phyloP scores from a whole-genome alignment of 1,140 invertebrate species.

The Saccostrea cuccullata region DNA sequence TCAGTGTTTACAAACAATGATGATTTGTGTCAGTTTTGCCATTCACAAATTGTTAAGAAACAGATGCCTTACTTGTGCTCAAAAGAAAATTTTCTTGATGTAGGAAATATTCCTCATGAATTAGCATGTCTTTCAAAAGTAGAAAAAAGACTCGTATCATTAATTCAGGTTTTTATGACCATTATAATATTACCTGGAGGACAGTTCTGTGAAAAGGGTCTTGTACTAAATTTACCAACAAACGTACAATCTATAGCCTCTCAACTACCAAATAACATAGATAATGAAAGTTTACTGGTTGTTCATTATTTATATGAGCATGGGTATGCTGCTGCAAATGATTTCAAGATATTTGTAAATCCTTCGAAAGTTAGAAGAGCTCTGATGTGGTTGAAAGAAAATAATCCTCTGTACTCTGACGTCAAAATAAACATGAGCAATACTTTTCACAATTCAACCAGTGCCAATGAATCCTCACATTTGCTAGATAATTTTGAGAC shows the following conservation, averaged over 20 bases:
- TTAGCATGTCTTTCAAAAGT: background rate
- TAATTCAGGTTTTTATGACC: slow-evolving; percentile 39
- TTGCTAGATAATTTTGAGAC: background rate
- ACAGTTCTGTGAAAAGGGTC: slow-evolving; percentile 40
- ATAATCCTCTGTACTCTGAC: slow-evolving; percentile 50
- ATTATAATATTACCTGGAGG: slow-evolving; percentile 43
- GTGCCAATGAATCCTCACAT: background rate
- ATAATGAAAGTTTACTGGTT: background rate
- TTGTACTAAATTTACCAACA: slow-evolving; percentile 45
- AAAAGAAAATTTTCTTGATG: background rate
- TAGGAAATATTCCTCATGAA: slow-evolving; percentile 5
- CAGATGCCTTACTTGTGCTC: background rate
- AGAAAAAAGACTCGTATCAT: slow-evolving; percentile 38
- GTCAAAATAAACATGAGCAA: slow-evolving; percentile 12
- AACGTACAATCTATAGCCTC: slow-evolving; percentile 17
- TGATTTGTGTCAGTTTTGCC: no score
- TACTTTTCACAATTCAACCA: background rate
- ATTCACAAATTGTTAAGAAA: background rate
- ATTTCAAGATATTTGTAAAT: background rate
- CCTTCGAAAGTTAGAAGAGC: slow-evolving; percentile 36
- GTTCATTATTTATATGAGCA: background rate
- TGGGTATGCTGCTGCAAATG: no score
- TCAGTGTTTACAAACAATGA: no score
- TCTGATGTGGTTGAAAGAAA: slow-evolving; percentile 54
- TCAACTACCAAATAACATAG: background rate